Base-by-base conservation (phyloP, 2,888 invertebrate genomes). In the Campoletis raptor region DNA sequence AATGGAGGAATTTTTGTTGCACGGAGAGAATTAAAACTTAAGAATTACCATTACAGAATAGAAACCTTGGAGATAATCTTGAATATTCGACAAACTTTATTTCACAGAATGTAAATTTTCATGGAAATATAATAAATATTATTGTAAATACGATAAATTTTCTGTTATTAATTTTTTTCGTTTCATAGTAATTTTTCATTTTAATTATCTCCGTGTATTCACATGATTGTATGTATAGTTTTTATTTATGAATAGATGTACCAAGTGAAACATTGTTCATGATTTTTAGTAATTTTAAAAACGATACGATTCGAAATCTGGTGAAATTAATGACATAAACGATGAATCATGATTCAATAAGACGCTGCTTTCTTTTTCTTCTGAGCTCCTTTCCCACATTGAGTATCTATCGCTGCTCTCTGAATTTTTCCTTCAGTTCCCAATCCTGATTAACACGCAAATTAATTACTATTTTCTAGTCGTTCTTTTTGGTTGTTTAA, bases 391-490 rank as follows among this genome's bases (percentile, higher is more conserved):
- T 61, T 61, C 1, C 61, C 52, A n/a, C n/a, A n/a, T 54, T 54
- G 52, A 54, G n/a, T n/a, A 54, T 54, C 52, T 54, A n/a, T 54
- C 52, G 52, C n/a, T n/a, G 52, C 21, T 54, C n/a, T 54, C n/a
- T 54, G n/a, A 8, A 54, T n/a, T 54, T 54, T 54, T 54, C n/a
- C 15, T 24, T 30, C 24, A 12, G 30, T n/a, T 12, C 61, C 61
- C 61, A 61, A 15, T 61, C 61, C 61, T 61, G 6, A 61, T 30
- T 30, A 15, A 61, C 61, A 61, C 30, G 15, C 6, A 15, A 61
- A 30, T 9, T 6, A 15, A 30, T 30, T 61, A 30, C 12, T 61
- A 24, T 30, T 6, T 61, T 30, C 12, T 15, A 30, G 30, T 30
- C 15, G 15, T 6, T 30, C 30, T 30, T 61, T 61, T 15, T 15